Percentiles rank a stretch among this genome's conserved stretches.
Conservation (phyloP, 2,113 vertebrate species). For the Halcyon malimbica region DNA sequence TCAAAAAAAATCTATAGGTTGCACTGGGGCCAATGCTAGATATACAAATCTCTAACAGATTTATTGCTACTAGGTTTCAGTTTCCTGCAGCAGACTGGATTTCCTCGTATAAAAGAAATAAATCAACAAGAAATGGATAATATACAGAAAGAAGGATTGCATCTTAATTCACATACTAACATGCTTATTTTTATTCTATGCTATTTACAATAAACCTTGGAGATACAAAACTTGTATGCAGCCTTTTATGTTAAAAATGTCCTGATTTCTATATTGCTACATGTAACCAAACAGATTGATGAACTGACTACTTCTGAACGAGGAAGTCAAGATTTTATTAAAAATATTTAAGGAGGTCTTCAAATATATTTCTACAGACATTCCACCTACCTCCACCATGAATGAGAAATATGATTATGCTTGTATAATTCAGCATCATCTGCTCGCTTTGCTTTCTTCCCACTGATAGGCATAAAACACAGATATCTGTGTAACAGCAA, state of each 20-base stretch:
- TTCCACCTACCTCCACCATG: background rate
- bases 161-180: background rate
- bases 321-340: constrained; percentile 16
- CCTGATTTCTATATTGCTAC: background rate
- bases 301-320: background rate
- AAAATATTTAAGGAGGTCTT: constrained; percentile 15
- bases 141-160: background rate
- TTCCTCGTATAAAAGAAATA: background rate
- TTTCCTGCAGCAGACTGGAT: background rate
- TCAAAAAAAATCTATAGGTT: background rate
- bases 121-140: constrained; percentile 18
- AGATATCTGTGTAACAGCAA: background rate
- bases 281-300: background rate
- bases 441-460: background rate
- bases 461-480: background rate
- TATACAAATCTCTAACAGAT: background rate
- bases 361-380: constrained; percentile 14
- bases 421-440: constrained; percentile 17
- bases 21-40: background rate
- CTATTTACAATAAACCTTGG: background rate
- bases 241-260: background rate
- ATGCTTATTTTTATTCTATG: background rate
- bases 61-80: background rate
- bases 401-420: constrained; percentile 22
- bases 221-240: background rate